Evolutionary conservation across 1,140 invertebrate species (phyloP).

Genomic region (Pseudomyrmex concolor): DNA sequence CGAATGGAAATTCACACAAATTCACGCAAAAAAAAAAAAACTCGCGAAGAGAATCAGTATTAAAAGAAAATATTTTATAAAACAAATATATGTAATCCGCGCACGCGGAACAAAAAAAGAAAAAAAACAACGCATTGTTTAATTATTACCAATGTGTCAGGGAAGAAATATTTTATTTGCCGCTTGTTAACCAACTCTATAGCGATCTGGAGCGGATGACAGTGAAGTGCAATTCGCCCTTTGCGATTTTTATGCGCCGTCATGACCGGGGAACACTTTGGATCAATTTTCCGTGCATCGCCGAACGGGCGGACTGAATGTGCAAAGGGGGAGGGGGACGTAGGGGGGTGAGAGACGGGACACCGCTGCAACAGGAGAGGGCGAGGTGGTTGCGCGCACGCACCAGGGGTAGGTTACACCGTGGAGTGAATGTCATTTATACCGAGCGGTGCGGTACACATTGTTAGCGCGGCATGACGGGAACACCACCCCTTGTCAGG

Average conservation of each 20-base stretch:
- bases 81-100: too few species aligned
- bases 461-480: constrained; percentile 77
- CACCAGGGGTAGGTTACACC: constrained; percentile 66
- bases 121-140: not conserved
- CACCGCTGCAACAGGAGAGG: not conserved
- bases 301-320: constrained; percentile 9
- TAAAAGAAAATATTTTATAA: too few species aligned
- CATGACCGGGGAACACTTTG: constrained; percentile 29
- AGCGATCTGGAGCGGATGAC: not conserved
- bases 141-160: not conserved
- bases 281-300: constrained; percentile 57
- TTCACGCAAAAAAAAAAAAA: too few species aligned
- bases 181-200: not conserved
- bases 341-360: not conserved
- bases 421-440: constrained; percentile 80
- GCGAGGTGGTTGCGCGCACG: constrained; percentile 34
- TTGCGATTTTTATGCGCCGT: constrained; percentile 13
- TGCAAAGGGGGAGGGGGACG: not conserved
- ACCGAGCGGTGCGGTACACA: constrained; percentile 77
- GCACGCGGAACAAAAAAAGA: too few species aligned
- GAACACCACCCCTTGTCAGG: constrained; percentile 77
- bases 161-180: constrained; percentile 14
- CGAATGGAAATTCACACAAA: too few species aligned
- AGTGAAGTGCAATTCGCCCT: constrained; percentile 7
- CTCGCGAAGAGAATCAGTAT: too few species aligned